These are phyloP conservation scores for Caenorhabditis virilis DNA, from an alignment of 2,888 invertebrate species.

Conservation along the genomic window DNA sequence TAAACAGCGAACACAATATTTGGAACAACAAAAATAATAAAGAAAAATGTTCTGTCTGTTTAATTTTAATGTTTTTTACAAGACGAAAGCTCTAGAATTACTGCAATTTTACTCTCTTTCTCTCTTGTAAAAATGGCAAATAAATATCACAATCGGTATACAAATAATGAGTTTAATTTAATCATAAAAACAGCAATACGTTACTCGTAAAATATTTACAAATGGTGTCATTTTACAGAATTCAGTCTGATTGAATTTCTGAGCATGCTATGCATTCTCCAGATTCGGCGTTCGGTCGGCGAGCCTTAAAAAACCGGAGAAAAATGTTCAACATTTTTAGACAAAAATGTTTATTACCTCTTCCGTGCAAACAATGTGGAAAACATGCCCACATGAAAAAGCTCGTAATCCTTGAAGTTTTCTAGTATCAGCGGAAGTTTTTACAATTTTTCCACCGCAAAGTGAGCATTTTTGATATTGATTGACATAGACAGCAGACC, in stretches of 20 bases:
- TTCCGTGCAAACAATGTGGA: constrained; percentile 42
- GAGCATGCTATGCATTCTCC: constrained; percentile 21
- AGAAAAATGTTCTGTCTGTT: no score
- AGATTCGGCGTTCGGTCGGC: background rate
- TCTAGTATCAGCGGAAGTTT: constrained; percentile 1
- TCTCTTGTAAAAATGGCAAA: no score
- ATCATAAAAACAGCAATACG: background rate
- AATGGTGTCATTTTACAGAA: constrained; percentile 14
- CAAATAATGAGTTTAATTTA: background rate
- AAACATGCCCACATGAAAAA: constrained; percentile 53
- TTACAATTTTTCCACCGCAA: background rate
- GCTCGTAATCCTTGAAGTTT: constrained; percentile 29
- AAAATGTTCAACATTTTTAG: no score
- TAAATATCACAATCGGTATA: background rate
- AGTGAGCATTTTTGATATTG: background rate
- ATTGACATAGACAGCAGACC: background rate
- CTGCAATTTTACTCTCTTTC: no score
- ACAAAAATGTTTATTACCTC: constrained; percentile 39
- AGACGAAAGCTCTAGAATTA: no score
- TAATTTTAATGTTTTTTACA: no score
- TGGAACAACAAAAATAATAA: no score
- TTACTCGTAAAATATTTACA: background rate
- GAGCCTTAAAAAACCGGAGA: no score
- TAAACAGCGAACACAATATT: no score
- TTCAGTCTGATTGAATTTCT: background rate